Conservation (phyloP, 1,140 invertebrate genomes). For the Portunus trituberculatus region DNA sequence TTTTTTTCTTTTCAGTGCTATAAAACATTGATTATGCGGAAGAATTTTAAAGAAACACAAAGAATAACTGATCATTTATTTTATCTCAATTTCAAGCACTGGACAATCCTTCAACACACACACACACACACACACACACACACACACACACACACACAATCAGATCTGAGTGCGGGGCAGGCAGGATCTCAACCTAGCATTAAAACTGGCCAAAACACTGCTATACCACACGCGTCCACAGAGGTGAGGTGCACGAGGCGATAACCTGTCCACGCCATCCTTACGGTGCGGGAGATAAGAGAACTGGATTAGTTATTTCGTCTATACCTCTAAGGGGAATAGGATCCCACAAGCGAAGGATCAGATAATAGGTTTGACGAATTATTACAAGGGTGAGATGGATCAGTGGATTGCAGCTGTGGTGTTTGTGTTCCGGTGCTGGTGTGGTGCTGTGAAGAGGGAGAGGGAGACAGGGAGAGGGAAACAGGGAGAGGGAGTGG, state of each 20-base stretch:
- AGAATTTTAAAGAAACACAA: no score
- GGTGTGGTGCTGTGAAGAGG: background rate
- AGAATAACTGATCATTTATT: no score
- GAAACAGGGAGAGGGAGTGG: background rate
- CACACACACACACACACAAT: background rate
- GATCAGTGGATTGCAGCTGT: background rate
- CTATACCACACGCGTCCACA: background rate
- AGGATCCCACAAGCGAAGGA: background rate
- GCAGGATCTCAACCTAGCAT: no score
- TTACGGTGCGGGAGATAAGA: background rate
- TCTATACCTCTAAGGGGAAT: background rate
- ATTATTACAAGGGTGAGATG: background rate
- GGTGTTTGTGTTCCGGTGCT: background rate
- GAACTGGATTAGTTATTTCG: constrained; percentile 22
- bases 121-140: background rate
- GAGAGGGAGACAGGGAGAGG: background rate
- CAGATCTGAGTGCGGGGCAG: no score
- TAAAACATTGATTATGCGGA: no score
- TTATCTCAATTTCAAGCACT: no score
- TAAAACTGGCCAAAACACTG: background rate
- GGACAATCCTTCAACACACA: no score
- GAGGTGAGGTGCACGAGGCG: background rate
- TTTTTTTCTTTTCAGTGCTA: no score
- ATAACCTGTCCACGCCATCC: background rate
- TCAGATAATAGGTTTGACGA: background rate